Evolutionary conservation across 2,113 vertebrate genomes (phyloP), one percentile per base, ranked within the genome.

Genomic region (Anolis carolinensis): DNA sequence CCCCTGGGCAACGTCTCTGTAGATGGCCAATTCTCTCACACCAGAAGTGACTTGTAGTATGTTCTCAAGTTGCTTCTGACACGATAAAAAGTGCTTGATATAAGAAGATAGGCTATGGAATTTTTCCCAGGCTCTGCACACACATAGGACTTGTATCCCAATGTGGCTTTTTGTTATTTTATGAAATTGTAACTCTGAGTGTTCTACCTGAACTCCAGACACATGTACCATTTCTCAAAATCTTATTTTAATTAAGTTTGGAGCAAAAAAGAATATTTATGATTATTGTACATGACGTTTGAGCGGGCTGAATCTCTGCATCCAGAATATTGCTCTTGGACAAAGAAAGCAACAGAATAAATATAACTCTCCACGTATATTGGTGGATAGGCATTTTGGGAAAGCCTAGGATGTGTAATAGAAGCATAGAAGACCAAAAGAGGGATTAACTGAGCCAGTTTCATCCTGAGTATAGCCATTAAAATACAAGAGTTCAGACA

Each of bases 101-200:
- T 39, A 44, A 4, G 36, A 8, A 23, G 71, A 25, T 21, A 36
- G 39, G 72, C 21, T 39, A 50, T 90, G 86, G 89, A 94, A 93
- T 84, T 11, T 63, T 91, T 91, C 67, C 88, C 91, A 7, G 91
- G 93, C 81, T 70, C 84, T 5, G 16, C 21, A 30, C 92, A 93
- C 1, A 75, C 87, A 85, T 93, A 86, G 5, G 92, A 91, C 30
- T 92, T 92, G 86, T 93, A 88, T 14, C 92, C 89, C 32, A 89
- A n/a, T 72, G 0, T 93, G 89, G 34, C 84, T 89, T 73, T 88
- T 89, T 81, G 90, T 83, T 92, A 92, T 88, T 94, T 90, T 18
- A 84, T 65, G 32, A 93, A 90, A 89, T 93, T 94, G 82, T 92
- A 93, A 67, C 92, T 93, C 89, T 95, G 93, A 87, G 88, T 92